Base-by-base conservation (phyloP, 2,888 invertebrate species). In the Mythimna albipuncta region DNA sequence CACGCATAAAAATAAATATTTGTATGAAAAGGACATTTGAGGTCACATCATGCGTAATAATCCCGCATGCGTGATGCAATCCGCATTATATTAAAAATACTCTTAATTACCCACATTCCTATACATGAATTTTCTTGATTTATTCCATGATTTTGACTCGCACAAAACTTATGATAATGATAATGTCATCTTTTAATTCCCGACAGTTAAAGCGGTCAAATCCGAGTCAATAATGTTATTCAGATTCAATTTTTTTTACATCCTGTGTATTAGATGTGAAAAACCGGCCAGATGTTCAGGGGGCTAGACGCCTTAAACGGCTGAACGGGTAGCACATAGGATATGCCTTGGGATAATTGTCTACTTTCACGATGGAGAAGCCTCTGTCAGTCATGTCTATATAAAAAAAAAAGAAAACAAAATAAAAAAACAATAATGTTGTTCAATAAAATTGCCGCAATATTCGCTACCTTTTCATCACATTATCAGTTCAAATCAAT, bases 281-380 rank as follows among this genome's bases (percentile, higher is more conserved):
- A 26, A 26, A 26, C 59, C 44, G 68, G 74, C 44, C 83, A 79
- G 68, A 74, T 50, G 19, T 10, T 38, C 38, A 38, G 7, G 38
- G 38, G 38, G 7, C 38, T 38, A 38, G 6, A 7, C 7, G 38
- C 38, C 7, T 38, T 38, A 38, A 38, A 38, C 55, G 9, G 9
- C 2, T 26, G 26, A 55, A 26, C 55, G 6, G 13, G 26, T 26
- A 41, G 10, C 41, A 41, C 11, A 11, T 41, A 41, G 41, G 38
- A 41, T 41, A 26, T 11, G 26, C 13, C 10, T 55, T 26, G n/a
- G 52, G n/a, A 52, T 9, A 52, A 3, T 52, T n/a, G n/a, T 41
- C 6, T 41, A 41, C 6, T 41, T 41, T 41, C 41, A 32, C 32
- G 32, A 32, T 32, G 2, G 32, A 4, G 32, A 32, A 32, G 4